phyloP scores from a whole-genome alignment of 1,140 invertebrate species.

The Battus philenor region DNA sequence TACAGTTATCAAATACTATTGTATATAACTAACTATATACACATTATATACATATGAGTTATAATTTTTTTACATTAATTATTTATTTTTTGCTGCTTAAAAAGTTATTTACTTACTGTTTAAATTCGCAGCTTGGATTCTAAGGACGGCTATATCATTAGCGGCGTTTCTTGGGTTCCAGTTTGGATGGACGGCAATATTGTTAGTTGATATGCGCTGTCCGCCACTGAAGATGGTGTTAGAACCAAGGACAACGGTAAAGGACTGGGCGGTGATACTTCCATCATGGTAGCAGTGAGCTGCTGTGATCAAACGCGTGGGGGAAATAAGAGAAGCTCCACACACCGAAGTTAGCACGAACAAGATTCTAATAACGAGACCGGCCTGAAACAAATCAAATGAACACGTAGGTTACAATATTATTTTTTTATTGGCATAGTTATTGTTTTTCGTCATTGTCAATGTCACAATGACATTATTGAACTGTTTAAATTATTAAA shows the following conservation, averaged over 20 bases:
- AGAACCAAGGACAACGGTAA: conserved; percentile 24
- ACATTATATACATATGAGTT: too few species aligned
- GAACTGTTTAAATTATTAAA: too few species aligned
- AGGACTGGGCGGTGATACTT: conserved; percentile 5
- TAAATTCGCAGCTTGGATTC: conserved; percentile 34
- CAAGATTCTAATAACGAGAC: conserved; percentile 19
- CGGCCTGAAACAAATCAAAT: conserved; percentile 16
- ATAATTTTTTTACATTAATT: too few species aligned
- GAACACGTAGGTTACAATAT: too few species aligned
- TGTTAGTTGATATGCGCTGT: conserved; percentile 12
- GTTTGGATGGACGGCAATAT: conserved; percentile 21
- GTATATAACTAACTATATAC: too few species aligned
- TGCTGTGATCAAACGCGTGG: conserved; percentile 21
- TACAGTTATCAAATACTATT: too few species aligned
- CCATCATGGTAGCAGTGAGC: conserved; percentile 30
- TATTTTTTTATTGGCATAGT: too few species aligned
- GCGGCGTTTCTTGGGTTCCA: conserved; percentile 18
- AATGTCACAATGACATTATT: too few species aligned
- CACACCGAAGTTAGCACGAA: conserved; percentile 17
- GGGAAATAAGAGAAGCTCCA: conserved; percentile 20
- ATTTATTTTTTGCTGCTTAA: too few species aligned
- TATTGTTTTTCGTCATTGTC: too few species aligned
- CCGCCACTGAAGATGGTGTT: conserved; percentile 24
- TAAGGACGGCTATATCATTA: conserved; percentile 55
- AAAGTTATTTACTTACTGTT: conserved; percentile 25